Percentiles rank a stretch among this genome's conserved stretches.
Conservation (phyloP, 2,113 vertebrate genomes). For the Elanus axillaris region DNA sequence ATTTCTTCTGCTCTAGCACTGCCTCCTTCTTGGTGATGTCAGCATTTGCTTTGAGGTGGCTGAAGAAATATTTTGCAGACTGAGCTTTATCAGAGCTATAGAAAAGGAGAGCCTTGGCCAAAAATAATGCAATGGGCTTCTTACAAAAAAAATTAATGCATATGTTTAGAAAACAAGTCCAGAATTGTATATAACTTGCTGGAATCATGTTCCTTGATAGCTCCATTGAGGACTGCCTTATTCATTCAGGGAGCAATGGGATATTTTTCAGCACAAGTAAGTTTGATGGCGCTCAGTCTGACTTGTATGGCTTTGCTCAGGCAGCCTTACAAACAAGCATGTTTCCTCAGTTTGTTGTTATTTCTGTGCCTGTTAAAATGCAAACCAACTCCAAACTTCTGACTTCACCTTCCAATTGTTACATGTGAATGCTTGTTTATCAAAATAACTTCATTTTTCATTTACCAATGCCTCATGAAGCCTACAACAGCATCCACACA, state of each 20-base stretch:
- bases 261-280: background rate
- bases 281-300: slow-evolving; percentile 10
- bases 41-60: background rate
- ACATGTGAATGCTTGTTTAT: background rate
- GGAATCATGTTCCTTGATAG: background rate
- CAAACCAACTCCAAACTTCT: background rate
- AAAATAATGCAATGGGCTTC: background rate
- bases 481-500: background rate
- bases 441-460: background rate
- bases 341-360: background rate
- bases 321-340: background rate
- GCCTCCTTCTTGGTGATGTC: background rate
- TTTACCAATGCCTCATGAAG: background rate
- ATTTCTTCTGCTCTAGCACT: background rate
- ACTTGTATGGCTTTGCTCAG: background rate
- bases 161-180: slow-evolving; percentile 2
- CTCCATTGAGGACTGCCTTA: background rate
- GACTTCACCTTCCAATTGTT: background rate
- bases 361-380: background rate
- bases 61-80: background rate
- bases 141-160: background rate
- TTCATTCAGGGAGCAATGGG: background rate
- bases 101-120: background rate
- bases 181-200: background rate
- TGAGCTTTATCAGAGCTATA: background rate